Evolutionary conservation across 2,888 invertebrate species (phyloP).

Genomic region (Scaptomyza reducta): DNA sequence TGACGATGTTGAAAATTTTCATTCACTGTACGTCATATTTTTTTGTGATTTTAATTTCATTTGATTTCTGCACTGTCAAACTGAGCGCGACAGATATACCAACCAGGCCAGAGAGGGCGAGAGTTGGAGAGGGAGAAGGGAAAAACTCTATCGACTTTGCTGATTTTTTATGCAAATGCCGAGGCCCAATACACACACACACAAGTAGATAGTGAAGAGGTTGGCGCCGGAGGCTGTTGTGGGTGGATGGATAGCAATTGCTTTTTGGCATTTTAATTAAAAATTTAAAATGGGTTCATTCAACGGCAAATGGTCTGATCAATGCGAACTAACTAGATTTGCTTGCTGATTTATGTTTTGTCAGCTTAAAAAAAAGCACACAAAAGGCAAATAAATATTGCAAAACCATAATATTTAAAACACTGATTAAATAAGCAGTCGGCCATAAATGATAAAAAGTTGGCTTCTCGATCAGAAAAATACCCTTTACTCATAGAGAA

Average conservation of each 20-base stretch:
- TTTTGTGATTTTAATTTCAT: constrained; percentile 65
- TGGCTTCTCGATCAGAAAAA: too few species aligned
- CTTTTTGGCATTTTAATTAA: constrained; percentile 56
- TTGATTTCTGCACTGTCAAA: constrained; percentile 53
- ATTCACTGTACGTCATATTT: constrained; percentile 56
- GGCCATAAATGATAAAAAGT: too few species aligned
- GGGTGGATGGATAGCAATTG: constrained; percentile 15
- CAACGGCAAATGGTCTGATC: constrained; percentile 24
- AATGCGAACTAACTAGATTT: constrained; percentile 16
- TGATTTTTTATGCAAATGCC: constrained; percentile 57
- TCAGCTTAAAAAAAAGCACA: constrained; percentile 1
- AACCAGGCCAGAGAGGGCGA: background rate
- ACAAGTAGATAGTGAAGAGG: constrained; percentile 18
- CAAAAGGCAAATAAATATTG: background rate
- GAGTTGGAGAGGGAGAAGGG: background rate
- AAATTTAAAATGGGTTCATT: constrained; percentile 31
- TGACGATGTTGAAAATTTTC: constrained; percentile 64
- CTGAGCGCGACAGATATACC: constrained; percentile 1
- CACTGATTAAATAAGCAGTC: too few species aligned
- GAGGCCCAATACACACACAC: background rate
- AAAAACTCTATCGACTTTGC: constrained; percentile 15
- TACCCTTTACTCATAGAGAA: too few species aligned
- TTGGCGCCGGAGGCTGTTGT: background rate
- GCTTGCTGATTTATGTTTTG: constrained; percentile 1
- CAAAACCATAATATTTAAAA: background rate